Conservation (phyloP, 2,888 invertebrate species). For the Ernsta delagoae region DNA sequence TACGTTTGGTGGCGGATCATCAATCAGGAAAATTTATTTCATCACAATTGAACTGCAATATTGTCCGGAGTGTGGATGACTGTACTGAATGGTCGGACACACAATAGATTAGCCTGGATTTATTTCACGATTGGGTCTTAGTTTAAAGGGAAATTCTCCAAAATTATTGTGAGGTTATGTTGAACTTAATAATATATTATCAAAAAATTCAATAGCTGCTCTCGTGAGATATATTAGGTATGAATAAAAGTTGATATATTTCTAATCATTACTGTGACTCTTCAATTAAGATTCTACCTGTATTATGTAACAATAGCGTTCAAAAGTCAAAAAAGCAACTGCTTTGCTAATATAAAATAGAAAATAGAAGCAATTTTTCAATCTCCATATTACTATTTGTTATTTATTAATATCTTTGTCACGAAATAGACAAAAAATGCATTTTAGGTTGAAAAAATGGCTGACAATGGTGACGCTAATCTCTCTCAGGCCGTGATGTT, state of each 20-base stretch:
- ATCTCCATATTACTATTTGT: constrained; percentile 68
- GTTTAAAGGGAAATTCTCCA: too few relatives aligned
- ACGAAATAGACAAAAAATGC: constrained; percentile 64
- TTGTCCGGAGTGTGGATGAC: constrained; percentile 48
- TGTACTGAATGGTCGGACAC: constrained; percentile 16
- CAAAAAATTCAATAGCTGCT: too few relatives aligned
- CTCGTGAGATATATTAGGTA: too few relatives aligned
- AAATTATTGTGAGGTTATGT: too few relatives aligned
- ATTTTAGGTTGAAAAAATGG: constrained; percentile 64
- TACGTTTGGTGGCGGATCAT: constrained; percentile 63
- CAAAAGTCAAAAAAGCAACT: constrained; percentile 17
- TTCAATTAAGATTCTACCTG: constrained; percentile 4
- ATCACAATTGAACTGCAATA: constrained; percentile 65
- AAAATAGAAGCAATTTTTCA: constrained; percentile 57
- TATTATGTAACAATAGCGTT: constrained; percentile 4
- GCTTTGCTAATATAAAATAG: constrained; percentile 45
- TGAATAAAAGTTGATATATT: too few relatives aligned
- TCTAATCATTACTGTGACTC: too few relatives aligned
- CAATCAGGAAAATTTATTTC: constrained; percentile 68
- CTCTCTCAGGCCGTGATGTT: constrained; percentile 69
- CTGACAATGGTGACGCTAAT: constrained; percentile 77
- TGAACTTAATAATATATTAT: too few relatives aligned
- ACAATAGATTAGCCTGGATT: too few relatives aligned
- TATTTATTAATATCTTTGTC: constrained; percentile 79
- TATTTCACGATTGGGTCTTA: too few relatives aligned